Conservation (phyloP, 2,888 invertebrate genomes). For the Germaria angustata region DNA sequence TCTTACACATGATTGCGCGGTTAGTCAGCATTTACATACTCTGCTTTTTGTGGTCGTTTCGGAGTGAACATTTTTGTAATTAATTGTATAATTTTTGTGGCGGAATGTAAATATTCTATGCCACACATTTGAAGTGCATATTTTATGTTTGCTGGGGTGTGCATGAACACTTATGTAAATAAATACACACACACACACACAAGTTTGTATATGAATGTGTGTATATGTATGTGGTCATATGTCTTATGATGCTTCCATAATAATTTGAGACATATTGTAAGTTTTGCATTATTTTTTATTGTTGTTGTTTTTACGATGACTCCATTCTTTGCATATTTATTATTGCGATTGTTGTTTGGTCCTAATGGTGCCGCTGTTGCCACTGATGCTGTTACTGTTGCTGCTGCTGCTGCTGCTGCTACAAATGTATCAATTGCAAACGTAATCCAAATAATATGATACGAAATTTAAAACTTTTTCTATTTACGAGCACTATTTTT, state of each 20-base stretch:
- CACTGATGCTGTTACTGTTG: no score
- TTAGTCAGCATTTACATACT: no score
- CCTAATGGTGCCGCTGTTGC: neutral
- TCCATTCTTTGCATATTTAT: conserved; percentile 40
- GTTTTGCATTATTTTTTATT: conserved; percentile 34
- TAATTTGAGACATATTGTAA: conserved; percentile 35
- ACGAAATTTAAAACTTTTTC: conserved; percentile 6
- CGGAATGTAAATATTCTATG: no score
- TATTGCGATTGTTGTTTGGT: conserved; percentile 29
- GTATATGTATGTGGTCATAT: conserved; percentile 8
- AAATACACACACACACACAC: neutral
- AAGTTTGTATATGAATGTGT: neutral
- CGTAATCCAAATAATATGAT: conserved; percentile 49
- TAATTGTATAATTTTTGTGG: no score
- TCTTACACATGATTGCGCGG: no score
- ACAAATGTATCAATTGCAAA: conserved; percentile 56
- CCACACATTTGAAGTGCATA: neutral
- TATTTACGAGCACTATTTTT: conserved; percentile 20
- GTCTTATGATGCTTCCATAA: conserved; percentile 32
- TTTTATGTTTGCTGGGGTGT: conserved; percentile 18
- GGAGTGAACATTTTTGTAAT: no score
- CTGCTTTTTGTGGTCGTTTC: no score
- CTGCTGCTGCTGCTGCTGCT: neutral
- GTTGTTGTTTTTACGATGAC: neutral
- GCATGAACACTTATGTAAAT: neutral